These are phyloP conservation scores for Caenorhabditis imperialis DNA, from an alignment of 2,888 invertebrate genomes.

Conservation along the genomic window DNA sequence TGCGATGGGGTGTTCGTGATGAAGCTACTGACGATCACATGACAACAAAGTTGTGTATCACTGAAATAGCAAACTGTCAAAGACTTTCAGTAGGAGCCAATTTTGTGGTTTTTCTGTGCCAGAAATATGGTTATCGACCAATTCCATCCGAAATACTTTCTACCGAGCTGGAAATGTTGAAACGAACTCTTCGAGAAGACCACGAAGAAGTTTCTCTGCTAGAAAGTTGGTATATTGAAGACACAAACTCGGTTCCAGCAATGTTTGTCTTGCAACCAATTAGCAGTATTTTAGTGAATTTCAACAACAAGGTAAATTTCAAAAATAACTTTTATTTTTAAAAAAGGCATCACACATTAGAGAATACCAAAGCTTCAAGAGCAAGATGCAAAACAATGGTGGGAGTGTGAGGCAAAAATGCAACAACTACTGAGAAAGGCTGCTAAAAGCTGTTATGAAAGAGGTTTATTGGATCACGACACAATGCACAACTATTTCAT, in stretches of 20 bases:
- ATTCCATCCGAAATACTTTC: conserved; percentile 95
- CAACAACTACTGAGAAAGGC: conserved; percentile 92
- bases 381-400: conserved; percentile 96
- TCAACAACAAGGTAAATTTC: conserved; percentile 90
- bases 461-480: conserved; percentile 90
- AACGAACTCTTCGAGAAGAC: conserved; percentile 84
- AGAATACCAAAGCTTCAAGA: conserved; percentile 94
- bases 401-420: conserved; percentile 95
- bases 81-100: conserved; percentile 97
- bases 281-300: conserved; percentile 94
- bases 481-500: conserved; percentile 98
- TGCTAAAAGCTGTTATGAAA: conserved; percentile 87
- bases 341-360: conserved; percentile 79
- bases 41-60: conserved; percentile 98
- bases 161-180: conserved; percentile 89
- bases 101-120: conserved; percentile 96
- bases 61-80: conserved; percentile 97
- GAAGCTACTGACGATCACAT: conserved; percentile 99
- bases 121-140: conserved; percentile 97
- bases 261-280: conserved; percentile 95
- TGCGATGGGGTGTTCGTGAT: conserved; percentile 98
- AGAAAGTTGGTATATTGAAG: conserved; percentile 86
- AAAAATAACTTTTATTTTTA: background rate
- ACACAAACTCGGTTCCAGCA: conserved; percentile 94
- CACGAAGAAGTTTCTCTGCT: conserved; percentile 65